Conservation (phyloP, 2,113 vertebrate species). For the Echinops telfairi region DNA sequence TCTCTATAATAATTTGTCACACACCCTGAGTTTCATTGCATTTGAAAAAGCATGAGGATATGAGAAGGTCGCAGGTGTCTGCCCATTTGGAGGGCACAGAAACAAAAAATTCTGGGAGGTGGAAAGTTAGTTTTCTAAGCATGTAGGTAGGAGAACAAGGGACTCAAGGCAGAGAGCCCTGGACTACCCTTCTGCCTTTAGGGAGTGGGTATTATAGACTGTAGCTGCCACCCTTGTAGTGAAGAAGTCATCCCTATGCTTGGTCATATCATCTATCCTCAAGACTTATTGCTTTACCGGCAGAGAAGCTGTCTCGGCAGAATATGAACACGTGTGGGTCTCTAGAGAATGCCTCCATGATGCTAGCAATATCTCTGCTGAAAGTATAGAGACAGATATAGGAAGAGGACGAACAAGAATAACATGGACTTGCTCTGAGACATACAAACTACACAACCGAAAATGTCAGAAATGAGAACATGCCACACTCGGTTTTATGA, state of each 20-base stretch:
- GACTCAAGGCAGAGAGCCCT: neutral
- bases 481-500: neutral
- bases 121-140: neutral
- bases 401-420: neutral
- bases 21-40: constrained; percentile 67
- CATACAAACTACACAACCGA: neutral
- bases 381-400: neutral
- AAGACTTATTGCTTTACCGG: neutral
- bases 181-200: neutral
- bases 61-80: constrained; percentile 50
- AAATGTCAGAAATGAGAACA: neutral
- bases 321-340: neutral
- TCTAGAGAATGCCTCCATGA: neutral
- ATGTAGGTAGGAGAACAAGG: neutral
- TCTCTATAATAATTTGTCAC: constrained; percentile 78
- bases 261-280: neutral
- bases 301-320: neutral
- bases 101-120: neutral
- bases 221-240: neutral
- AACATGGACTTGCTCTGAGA: neutral
- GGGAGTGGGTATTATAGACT: neutral
- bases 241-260: neutral
- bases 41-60: neutral
- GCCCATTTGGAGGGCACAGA: neutral
- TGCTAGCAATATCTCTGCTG: neutral